phyloP scores from a whole-genome alignment of 2,113 vertebrate species.

The Hippocampus barbouri region DNA sequence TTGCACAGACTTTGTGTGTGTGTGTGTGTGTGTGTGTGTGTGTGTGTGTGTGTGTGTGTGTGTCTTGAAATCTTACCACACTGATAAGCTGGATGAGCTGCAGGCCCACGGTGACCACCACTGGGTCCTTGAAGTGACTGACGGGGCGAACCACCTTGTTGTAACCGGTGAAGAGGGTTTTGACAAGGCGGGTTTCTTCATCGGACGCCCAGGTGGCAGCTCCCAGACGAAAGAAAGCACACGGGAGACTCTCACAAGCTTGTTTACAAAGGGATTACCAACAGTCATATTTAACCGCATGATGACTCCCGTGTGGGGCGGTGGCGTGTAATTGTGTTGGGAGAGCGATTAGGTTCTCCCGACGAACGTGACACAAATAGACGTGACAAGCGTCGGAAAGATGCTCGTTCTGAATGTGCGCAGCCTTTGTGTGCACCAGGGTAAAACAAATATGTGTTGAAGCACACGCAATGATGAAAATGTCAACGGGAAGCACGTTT shows the following conservation, averaged over 20 bases:
- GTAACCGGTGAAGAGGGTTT: conserved; percentile 80
- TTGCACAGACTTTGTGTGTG: not conserved
- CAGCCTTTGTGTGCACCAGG: not conserved
- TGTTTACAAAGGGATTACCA: not conserved
- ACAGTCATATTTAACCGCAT: conserved; percentile 1
- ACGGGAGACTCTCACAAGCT: not conserved
- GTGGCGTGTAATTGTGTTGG: not conserved
- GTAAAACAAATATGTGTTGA: not conserved
- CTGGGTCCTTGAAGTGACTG: conserved; percentile 76
- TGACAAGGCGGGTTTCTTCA: conserved; percentile 83
- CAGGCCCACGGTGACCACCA: conserved; percentile 87
- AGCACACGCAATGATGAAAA: not conserved
- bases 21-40: not conserved
- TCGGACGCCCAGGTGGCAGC: conserved; percentile 59
- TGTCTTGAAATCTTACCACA: conserved; percentile 75
- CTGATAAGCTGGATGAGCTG: conserved; percentile 98
- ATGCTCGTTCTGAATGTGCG: not conserved
- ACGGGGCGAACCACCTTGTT: conserved; percentile 89
- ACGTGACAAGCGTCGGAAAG: conserved; percentile 9
- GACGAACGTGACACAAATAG: conserved; percentile 34
- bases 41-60: not conserved
- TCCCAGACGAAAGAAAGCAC: conserved; percentile 17
- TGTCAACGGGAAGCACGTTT: not conserved
- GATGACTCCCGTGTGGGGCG: not conserved
- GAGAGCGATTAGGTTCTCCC: conserved; percentile 6